Evolutionary conservation across 1,140 invertebrate genomes (phyloP).

Genomic region (Platyscapa corneri): DNA sequence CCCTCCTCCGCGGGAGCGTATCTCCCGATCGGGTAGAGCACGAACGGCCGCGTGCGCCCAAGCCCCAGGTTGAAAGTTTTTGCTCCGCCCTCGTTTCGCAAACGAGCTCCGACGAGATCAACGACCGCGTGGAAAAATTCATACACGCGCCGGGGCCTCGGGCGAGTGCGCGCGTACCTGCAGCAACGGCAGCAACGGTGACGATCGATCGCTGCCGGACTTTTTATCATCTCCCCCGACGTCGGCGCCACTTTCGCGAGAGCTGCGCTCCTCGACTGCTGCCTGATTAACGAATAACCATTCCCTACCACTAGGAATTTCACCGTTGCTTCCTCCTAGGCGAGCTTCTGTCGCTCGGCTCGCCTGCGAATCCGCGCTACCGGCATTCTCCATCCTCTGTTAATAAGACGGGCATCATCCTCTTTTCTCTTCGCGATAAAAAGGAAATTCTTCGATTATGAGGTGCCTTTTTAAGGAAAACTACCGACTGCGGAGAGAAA

Average conservation of each 20-base stretch:
- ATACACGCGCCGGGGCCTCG: not conserved
- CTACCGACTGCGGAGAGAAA: not conserved
- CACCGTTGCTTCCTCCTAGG: not conserved
- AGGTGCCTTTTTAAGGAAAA: not conserved
- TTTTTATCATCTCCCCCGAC: not conserved
- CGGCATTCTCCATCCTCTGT: too few species aligned
- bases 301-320: not conserved
- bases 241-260: not conserved
- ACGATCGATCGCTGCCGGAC: not conserved
- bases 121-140: slow-evolving; percentile 53
- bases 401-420: too few species aligned
- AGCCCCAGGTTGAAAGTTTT: slow-evolving; percentile 42
- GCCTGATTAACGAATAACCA: not conserved
- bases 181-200: not conserved
- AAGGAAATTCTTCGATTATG: not conserved
- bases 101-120: slow-evolving; percentile 41
- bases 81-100: slow-evolving; percentile 52
- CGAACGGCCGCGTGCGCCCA: not conserved
- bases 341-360: not conserved
- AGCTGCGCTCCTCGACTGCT: not conserved
- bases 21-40: slow-evolving; percentile 29
- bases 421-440: not conserved
- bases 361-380: not conserved
- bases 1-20: not conserved
- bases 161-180: not conserved